phyloP scores from a whole-genome alignment of 2,113 vertebrate species.

The Oophaga pumilio region DNA sequence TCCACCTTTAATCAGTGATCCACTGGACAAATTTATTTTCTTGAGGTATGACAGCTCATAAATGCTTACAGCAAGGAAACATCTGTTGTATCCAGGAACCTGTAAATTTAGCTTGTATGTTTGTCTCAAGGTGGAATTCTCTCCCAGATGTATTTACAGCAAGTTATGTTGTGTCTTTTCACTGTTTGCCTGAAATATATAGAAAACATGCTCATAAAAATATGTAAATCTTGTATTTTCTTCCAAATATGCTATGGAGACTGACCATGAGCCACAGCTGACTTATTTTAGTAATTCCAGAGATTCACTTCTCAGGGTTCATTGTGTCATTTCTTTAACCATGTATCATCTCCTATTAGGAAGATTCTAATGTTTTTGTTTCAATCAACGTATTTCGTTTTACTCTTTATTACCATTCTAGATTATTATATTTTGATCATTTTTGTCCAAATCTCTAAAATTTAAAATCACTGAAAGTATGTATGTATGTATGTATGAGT shows the following conservation, averaged over 20 bases:
- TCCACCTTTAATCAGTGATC: slow-evolving; percentile 7
- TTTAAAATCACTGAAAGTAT: neutral
- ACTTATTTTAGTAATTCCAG: neutral
- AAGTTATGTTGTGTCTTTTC: neutral
- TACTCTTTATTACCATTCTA: neutral
- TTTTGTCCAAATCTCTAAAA: neutral
- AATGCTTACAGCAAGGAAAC: neutral
- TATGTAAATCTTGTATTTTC: neutral
- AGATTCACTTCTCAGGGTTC: neutral
- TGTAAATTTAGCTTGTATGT: neutral
- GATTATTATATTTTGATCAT: neutral
- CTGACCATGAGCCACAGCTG: neutral
- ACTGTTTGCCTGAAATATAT: neutral
- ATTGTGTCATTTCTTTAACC: no score
- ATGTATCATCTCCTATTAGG: no score
- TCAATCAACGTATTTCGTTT: no score
- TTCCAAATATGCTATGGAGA: neutral
- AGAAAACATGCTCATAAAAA: neutral
- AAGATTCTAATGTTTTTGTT: no score
- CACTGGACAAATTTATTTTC: neutral
- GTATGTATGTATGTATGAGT: no score
- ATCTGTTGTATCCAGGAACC: neutral
- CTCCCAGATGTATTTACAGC: slow-evolving; percentile 5
- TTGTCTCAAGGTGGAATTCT: neutral
- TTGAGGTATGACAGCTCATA: neutral